A percentile compares a stretch with the other conserved stretches of the same genome.
Conservation (phyloP, 2,888 invertebrate genomes). For the Phania funesta region DNA sequence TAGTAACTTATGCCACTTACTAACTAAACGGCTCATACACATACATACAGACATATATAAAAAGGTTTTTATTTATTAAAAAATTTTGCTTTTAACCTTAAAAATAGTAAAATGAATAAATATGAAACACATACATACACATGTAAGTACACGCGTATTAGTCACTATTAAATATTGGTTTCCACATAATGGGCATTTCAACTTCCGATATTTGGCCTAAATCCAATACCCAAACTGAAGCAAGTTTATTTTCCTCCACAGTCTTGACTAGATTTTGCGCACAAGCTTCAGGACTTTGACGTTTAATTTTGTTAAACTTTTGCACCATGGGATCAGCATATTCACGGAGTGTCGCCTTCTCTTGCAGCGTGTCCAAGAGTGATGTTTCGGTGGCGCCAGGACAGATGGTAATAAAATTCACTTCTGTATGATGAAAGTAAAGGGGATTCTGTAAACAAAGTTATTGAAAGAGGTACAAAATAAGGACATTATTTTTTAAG, state of each 20-base stretch:
- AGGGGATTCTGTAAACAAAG: conserved; percentile 51
- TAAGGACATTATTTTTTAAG: not conserved
- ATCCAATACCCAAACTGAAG: conserved; percentile 72
- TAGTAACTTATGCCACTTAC: too few relatives aligned
- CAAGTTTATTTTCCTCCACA: conserved; percentile 70
- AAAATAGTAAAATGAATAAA: too few relatives aligned
- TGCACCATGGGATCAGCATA: conserved; percentile 65
- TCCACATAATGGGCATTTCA: conserved; percentile 69
- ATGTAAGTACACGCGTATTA: too few relatives aligned
- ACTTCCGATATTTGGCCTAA: conserved; percentile 70
- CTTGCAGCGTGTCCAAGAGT: conserved; percentile 50
- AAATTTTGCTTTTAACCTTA: too few relatives aligned
- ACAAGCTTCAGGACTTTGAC: conserved; percentile 71
- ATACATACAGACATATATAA: too few relatives aligned
- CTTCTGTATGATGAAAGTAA: conserved; percentile 64
- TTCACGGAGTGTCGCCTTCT: conserved; percentile 66
- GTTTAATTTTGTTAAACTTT: conserved; percentile 56
- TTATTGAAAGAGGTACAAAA: not conserved
- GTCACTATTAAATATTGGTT: conserved; percentile 40
- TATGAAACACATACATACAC: too few relatives aligned
- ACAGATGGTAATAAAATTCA: conserved; percentile 70
- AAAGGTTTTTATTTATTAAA: too few relatives aligned
- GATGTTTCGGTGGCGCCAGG: conserved; percentile 70
- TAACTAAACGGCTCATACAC: too few relatives aligned
- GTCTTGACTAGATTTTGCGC: conserved; percentile 70